Base-by-base conservation (phyloP, 2,797 vertebrate species). In the Chaunax sp. region DNA sequence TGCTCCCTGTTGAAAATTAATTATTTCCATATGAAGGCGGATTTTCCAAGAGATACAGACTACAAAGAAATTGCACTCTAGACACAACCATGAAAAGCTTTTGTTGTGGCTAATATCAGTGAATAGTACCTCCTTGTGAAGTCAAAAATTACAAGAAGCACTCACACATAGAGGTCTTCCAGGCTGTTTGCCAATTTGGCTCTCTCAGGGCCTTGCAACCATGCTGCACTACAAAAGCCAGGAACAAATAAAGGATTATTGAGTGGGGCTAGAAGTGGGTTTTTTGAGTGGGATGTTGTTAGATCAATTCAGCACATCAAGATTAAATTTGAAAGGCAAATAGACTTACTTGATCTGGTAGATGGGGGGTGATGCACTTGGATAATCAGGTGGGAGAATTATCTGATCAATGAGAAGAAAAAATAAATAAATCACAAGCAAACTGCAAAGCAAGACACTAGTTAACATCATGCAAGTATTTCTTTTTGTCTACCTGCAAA, bases 91-190 rank as follows among this genome's bases (percentile, higher is more conserved):
- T 71, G 54, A 66, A 74, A 67, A 63, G 54, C 64, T 68, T 79
- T 55, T 82, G 74, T 76, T 76, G 43, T 46, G n/a, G 60, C 47
- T 62, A 44, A 80, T 76, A 65, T 74, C 62, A 16, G 64, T 60
- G 26, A 11, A 58, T 57, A 20, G 35, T 18, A 41, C 35, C 38
- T 54, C 56, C 53, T 81, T 8, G 19, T 66, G 53, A 80, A 79
- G 75, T 75, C 77, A 78, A 51, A 80, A 64, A 87, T 82, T 56
- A 84, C 57, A 41, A 82, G 69, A 77, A 58, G 74, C 67, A 95
- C 96, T 97, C 93, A 99, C 98, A 95, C 53, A 77, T 96, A 99
- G 77, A 98, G 94, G 81, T 98, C 96, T 89, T 99, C 97, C 64
- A 99, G 93, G 86, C 93, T 94, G 89, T 97, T 96, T 45, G 95